Conservation (phyloP, 2,113 vertebrate species). For the Cyprinodon variegatus region DNA sequence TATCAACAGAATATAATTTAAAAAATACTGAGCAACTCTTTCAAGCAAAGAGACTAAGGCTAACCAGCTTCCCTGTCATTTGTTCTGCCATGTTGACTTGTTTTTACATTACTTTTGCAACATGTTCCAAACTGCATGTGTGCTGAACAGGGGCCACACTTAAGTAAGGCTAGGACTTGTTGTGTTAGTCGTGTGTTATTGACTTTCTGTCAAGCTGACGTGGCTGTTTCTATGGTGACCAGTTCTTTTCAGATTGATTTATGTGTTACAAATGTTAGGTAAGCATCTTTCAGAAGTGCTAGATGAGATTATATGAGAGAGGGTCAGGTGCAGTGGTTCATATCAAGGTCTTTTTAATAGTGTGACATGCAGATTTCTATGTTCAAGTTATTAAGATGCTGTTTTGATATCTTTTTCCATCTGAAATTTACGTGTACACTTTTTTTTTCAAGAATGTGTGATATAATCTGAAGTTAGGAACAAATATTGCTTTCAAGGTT, state of each 20-base stretch:
- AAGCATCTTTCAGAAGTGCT: conserved; percentile 70
- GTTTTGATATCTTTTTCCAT: not conserved
- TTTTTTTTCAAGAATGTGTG: not conserved
- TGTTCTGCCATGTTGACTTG: conserved; percentile 27
- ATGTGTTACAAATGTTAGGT: conserved; percentile 62
- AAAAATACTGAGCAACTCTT: not conserved
- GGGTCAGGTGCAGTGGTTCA: conserved; percentile 33
- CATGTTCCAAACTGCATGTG: conserved; percentile 3
- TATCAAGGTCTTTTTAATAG: conserved; percentile 49
- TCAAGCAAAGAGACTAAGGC: conserved; percentile 45
- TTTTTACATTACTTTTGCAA: conserved; percentile 7
- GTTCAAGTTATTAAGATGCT: not conserved
- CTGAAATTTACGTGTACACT: not conserved
- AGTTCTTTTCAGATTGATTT: conserved; percentile 64
- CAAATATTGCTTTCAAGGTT: not conserved
- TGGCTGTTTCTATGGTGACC: conserved; percentile 61
- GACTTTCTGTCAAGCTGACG: conserved; percentile 66
- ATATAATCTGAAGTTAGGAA: not conserved
- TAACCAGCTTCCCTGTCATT: conserved; percentile 45
- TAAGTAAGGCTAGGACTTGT: conserved; percentile 30
- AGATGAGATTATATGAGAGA: conserved; percentile 58
- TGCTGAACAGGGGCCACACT: conserved; percentile 17
- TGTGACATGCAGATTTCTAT: not conserved
- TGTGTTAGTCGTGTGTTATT: conserved; percentile 59
- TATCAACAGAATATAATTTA: not conserved